Conservation (phyloP, 2,797 vertebrate genomes). For the Pantherophis alleghaniensis region DNA sequence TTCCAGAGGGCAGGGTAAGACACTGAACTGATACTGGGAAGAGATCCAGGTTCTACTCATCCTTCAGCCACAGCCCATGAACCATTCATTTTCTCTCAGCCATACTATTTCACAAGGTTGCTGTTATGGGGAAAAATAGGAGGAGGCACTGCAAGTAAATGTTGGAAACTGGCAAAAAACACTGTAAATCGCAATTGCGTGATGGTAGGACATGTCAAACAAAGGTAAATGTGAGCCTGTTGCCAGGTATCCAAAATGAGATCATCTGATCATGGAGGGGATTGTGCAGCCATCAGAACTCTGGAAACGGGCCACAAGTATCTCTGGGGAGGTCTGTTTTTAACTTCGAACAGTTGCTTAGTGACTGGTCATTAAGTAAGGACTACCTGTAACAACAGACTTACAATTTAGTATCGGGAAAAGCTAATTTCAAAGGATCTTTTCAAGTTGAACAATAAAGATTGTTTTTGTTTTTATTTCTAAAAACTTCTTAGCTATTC, state of each 20-base stretch:
- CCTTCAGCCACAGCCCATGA: not conserved
- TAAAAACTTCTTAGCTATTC: not conserved
- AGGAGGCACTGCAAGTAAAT: not conserved
- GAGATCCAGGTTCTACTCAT: not conserved
- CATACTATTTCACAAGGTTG: not conserved
- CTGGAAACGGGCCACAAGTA: not conserved
- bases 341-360: not conserved
- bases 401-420: not conserved
- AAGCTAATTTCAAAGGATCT: not conserved
- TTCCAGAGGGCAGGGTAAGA: not conserved
- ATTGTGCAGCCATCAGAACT: not conserved
- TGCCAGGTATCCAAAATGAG: not conserved
- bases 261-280: not conserved
- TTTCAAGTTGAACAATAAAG: not conserved
- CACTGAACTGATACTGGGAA: not conserved
- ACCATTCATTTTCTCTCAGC: not conserved
- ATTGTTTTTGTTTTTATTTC: not conserved
- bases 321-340: not conserved
- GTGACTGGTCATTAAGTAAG: not conserved
- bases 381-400: not conserved
- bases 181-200: not conserved
- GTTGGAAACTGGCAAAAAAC: not conserved
- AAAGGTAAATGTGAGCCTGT: not conserved
- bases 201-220: not conserved
- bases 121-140: not conserved